Conservation (phyloP, 2,113 vertebrate genomes). For the Elephantulus edwardii region DNA sequence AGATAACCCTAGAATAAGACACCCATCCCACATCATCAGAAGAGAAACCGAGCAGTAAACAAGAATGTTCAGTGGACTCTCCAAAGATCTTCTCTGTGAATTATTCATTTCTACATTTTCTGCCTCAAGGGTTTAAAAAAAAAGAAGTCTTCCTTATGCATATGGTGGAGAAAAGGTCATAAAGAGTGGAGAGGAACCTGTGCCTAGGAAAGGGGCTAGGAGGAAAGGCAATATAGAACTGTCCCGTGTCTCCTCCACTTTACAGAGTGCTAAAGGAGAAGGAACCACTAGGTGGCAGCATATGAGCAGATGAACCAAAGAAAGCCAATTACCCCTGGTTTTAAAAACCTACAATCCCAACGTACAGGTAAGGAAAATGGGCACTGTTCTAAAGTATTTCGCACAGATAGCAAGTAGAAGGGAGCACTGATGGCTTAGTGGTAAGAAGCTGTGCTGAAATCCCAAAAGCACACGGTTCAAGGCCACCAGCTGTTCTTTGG, state of each 20-base stretch:
- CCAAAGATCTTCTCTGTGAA: background rate
- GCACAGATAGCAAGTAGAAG: background rate
- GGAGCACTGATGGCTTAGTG: too few species aligned
- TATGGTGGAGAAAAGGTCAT: background rate
- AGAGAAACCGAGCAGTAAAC: background rate
- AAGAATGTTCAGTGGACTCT: background rate
- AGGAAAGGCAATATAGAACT: background rate
- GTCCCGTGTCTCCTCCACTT: background rate
- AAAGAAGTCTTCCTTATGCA: background rate
- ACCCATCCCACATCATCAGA: background rate
- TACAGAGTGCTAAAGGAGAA: slow-evolving; percentile 46
- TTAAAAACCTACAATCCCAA: slow-evolving; percentile 38
- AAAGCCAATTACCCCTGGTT: slow-evolving; percentile 44
- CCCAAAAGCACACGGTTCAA: too few species aligned
- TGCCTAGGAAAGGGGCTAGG: background rate
- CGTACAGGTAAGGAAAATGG: slow-evolving; percentile 39
- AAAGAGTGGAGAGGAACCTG: background rate
- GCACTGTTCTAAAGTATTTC: background rate
- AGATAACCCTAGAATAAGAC: background rate
- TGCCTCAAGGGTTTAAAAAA: background rate
- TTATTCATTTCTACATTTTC: slow-evolving; percentile 10
- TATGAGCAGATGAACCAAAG: slow-evolving; percentile 65
- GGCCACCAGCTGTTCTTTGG: too few species aligned
- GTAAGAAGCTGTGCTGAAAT: too few species aligned
- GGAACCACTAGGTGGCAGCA: slow-evolving; percentile 78